Base-by-base conservation (phyloP, 2,113 vertebrate species). In the Chauna torquata region DNA sequence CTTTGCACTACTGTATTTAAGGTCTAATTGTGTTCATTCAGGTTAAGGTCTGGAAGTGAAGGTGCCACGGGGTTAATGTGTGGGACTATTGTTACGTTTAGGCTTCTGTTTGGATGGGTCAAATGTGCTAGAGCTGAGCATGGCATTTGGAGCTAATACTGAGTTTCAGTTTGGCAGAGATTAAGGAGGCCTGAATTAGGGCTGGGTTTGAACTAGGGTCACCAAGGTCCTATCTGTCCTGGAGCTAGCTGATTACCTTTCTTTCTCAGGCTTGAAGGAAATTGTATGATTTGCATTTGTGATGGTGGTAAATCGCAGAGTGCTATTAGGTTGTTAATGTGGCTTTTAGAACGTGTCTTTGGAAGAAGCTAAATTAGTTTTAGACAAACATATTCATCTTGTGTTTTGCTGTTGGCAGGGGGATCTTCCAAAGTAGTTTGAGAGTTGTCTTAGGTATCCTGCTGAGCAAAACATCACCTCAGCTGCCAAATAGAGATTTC, bases 401-500 rank as follows among this genome's bases (percentile, higher is more conserved):
- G 72, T 88, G 90, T 92, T 95, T 96, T 96, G 80, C 80, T 95
- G 47, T 81, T 88, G 83, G 86, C 71, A 20, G 42, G 64, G 81
- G 76, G 38, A 94, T 97, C 86, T 96, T 88, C 82, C 86, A 71
- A 90, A 95, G 82, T 42, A 89, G 91, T 86, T 96, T 64, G 55
- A 90, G 77, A 34, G 42, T 68, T 88, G 89, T 86, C 55, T 88
- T 90, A 64, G 59, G 95, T 87, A 65, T 92, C 96, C 97, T 90
- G 92, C 92, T 57, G 96, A 92, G 91, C 86, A 92, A 97, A 86
- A 90, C 95, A 80, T 97, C 94, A 89, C 52, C 94, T 96, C 98
- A 97, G 97, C 96, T 96, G 89, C 97, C 96, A 98, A 97, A 96
- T 71, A 96, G 94, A 97, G 54, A 80, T 96, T 92, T 97, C 38